Evolutionary conservation across 2,113 vertebrate species (phyloP), one percentile per base, ranked within the genome.

Genomic region (Tretioscincus oriximinensis): DNA sequence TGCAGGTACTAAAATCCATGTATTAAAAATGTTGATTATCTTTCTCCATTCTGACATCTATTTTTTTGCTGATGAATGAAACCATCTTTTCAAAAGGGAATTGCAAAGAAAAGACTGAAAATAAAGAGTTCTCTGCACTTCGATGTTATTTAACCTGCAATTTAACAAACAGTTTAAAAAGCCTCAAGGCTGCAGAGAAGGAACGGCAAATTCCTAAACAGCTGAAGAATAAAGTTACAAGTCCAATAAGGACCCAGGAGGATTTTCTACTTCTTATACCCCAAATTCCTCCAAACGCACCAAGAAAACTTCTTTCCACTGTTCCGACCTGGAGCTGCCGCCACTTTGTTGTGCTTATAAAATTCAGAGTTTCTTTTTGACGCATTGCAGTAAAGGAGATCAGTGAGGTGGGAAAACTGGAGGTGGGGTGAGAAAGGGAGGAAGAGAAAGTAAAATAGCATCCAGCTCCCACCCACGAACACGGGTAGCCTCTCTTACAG

Each of bases 321-420:
- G 47, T 1, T 5, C 41, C 24, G 12, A 21, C n/a, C 21, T 18
- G 49, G 11, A 81, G 63, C 66, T 75, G 81, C 72, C 54, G 58
- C 72, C 54, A 49, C 60, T 0, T 10, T 11, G n/a, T 51, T 1
- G 71, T 85, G 81, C 85, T 6, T 70, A 65, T 1, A 8, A 35
- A 72, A 7, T 0, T 26, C 49, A 0, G 79, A 85, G 64, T 72
- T 83, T 74, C 0, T 0, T 81, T 92, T 92, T 93, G 90, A 92
- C 85, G 90, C 92, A 92, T 86, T 92, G 92, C 91, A 93, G 90
- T 31, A 90, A 85, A 75, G 45, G 54, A 71, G 20, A 35, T 41
- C 26, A 22, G 74, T 3, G 14, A 83, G 82, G 69, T 88, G 74
- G 78, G 82, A 80, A 60, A 67, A 14, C 3, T 21, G 72, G 49